Evolutionary conservation across 2,113 vertebrate genomes (phyloP).

Genomic region (Thryonomys swinderianus): DNA sequence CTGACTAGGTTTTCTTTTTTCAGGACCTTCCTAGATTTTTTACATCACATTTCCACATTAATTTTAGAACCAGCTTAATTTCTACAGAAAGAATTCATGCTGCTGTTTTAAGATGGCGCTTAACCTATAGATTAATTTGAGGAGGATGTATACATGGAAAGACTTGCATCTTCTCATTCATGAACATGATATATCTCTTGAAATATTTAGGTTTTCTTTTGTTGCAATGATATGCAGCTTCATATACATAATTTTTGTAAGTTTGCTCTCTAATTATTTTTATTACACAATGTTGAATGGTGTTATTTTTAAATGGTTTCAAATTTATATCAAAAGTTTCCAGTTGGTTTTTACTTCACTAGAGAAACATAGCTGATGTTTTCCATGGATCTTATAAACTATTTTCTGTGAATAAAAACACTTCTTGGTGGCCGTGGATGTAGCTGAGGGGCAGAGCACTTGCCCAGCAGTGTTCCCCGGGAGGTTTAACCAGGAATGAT

Average conservation of each 20-base stretch:
- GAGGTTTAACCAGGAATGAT: neutral
- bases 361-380: neutral
- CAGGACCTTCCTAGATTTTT: neutral
- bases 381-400: neutral
- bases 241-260: neutral
- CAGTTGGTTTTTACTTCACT: neutral
- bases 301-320: neutral
- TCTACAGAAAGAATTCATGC: neutral
- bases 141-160: neutral
- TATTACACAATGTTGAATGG: neutral
- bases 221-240: neutral
- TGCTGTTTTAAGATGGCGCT: neutral
- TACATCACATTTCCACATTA: neutral
- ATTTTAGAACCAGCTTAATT: slow-evolving; percentile 28
- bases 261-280: neutral
- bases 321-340: neutral
- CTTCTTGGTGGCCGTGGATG: neutral
- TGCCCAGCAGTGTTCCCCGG: neutral
- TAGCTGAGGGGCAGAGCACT: neutral
- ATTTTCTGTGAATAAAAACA: neutral
- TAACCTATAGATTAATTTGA: slow-evolving; percentile 1
- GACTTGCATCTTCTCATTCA: neutral
- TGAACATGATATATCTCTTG: neutral
- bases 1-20: neutral
- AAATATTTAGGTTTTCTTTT: neutral